Conservation (phyloP, 1,140 invertebrate species). For the Bemisia tabaci region DNA sequence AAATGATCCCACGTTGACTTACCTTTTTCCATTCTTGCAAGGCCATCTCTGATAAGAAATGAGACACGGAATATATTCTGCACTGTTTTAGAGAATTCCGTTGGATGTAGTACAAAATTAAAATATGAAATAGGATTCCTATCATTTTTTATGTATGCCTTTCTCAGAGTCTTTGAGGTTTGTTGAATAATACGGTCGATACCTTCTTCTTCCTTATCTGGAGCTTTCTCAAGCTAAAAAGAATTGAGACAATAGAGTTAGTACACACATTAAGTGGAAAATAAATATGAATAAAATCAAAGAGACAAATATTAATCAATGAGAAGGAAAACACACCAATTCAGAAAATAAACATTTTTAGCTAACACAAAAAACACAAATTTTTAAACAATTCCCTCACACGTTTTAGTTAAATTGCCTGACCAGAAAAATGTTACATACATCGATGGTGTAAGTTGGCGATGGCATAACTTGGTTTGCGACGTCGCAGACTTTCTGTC, state of each 20-base stretch:
- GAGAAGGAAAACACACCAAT: background rate
- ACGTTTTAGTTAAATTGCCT: background rate
- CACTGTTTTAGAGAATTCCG: conserved; percentile 4
- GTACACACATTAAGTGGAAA: background rate
- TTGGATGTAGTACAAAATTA: conserved; percentile 10
- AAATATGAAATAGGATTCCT: conserved; percentile 7
- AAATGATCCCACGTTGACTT: too few relatives aligned
- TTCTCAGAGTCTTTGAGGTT: conserved; percentile 2
- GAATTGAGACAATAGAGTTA: too few relatives aligned
- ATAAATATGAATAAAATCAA: background rate
- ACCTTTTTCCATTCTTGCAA: background rate
- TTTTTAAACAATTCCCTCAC: background rate
- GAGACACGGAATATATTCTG: conserved; percentile 12
- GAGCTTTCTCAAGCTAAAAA: background rate
- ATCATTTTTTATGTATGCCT: conserved; percentile 2
- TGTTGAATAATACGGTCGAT: conserved; percentile 6
- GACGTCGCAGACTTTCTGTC: too few relatives aligned
- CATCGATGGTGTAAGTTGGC: too few relatives aligned
- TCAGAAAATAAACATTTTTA: background rate
- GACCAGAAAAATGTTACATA: too few relatives aligned
- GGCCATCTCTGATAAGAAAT: conserved; percentile 8
- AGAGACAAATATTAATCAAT: background rate
- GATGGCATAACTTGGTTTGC: too few relatives aligned
- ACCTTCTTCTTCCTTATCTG: conserved; percentile 1
- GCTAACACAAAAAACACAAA: background rate